Percentiles rank a stretch among this genome's conserved stretches.
Conservation (phyloP, 2,113 vertebrate species). For the Turdus rufiventris region DNA sequence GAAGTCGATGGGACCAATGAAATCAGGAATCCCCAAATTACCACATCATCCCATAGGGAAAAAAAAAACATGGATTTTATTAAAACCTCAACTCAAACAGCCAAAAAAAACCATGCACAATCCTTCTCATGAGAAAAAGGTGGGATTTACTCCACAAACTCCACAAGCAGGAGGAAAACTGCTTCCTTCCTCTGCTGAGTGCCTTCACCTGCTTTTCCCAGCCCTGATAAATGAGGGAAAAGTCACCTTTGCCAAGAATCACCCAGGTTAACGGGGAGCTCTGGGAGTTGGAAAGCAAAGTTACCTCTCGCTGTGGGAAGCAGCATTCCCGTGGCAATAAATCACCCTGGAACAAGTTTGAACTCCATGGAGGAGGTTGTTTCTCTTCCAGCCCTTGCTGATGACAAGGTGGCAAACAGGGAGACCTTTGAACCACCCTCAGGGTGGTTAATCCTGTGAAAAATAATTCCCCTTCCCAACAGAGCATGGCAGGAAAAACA, state of each 20-base stretch:
- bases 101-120: neutral
- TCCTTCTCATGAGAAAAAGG: neutral
- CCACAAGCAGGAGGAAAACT: rapidly evolving
- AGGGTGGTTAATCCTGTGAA: neutral
- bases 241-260: constrained; percentile 21
- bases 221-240: constrained; percentile 37
- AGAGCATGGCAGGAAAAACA: neutral
- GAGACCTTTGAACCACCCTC: neutral
- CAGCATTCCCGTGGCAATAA: constrained; percentile 19
- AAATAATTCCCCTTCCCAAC: neutral
- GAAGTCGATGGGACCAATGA: neutral
- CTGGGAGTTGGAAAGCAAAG: neutral
- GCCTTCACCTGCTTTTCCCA: neutral
- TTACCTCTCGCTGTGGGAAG: neutral
- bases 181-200: neutral
- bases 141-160: neutral
- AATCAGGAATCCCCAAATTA: neutral
- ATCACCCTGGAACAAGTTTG: constrained; percentile 16
- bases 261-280: constrained; percentile 12
- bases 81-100: neutral
- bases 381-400: neutral
- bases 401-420: neutral
- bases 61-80: rapidly evolving
- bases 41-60: rapidly evolving
- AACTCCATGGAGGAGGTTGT: neutral